Conservation (phyloP, 2,888 invertebrate genomes). For the Luffia ferchaultella region DNA sequence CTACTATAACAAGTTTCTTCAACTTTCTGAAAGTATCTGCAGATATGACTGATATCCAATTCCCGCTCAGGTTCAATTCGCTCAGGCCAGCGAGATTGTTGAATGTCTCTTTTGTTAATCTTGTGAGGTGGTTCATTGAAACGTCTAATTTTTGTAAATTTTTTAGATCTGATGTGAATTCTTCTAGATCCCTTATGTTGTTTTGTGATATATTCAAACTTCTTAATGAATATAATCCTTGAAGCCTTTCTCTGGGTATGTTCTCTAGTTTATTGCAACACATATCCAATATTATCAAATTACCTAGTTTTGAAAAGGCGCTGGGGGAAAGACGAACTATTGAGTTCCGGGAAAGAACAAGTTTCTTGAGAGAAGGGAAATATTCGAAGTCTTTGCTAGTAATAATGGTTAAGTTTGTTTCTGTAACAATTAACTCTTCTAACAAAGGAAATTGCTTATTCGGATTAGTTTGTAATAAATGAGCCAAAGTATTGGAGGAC, state of each 20-base stretch:
- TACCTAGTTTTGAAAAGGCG: constrained; percentile 80
- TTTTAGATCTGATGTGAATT: constrained; percentile 80
- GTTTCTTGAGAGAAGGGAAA: constrained; percentile 79
- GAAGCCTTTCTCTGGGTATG: constrained; percentile 84
- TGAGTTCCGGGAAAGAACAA: constrained; percentile 76
- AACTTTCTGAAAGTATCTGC: constrained; percentile 80
- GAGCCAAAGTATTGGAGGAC: constrained; percentile 81
- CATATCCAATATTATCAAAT: constrained; percentile 80
- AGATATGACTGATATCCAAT: constrained; percentile 82
- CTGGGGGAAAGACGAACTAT: constrained; percentile 84
- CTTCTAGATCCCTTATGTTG: constrained; percentile 80
- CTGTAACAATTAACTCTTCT: constrained; percentile 82
- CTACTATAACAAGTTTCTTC: constrained; percentile 77
- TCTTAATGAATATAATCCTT: constrained; percentile 77
- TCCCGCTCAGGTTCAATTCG: constrained; percentile 82
- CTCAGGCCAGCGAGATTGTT: constrained; percentile 77
- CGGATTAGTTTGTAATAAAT: constrained; percentile 76
- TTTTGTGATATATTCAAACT: constrained; percentile 86
- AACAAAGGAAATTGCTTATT: constrained; percentile 78
- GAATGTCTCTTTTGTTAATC: constrained; percentile 79
- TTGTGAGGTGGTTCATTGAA: constrained; percentile 83
- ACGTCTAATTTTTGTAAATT: constrained; percentile 82
- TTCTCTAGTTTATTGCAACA: constrained; percentile 84
- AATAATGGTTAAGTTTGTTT: constrained; percentile 82
- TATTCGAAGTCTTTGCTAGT: constrained; percentile 87